Conservation (phyloP, 2,113 vertebrate genomes). For the Donacobius atricapilla region DNA sequence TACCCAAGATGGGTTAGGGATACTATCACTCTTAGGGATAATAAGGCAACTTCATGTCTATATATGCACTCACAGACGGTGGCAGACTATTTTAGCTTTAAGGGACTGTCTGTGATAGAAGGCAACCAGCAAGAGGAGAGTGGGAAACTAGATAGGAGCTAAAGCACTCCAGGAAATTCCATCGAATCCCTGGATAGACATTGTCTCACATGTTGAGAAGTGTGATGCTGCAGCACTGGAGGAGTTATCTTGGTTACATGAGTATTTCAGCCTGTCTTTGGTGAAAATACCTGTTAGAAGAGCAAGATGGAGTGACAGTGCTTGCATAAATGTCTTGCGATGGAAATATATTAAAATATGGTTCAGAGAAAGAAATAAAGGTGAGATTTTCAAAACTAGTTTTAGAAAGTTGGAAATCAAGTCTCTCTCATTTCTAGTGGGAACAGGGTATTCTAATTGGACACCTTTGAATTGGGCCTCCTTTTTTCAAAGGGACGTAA, state of each 20-base stretch:
- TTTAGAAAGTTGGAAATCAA: background rate
- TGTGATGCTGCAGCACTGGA: constrained; percentile 2
- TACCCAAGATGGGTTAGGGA: background rate
- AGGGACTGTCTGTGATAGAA: background rate
- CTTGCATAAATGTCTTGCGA: background rate
- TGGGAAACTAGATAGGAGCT: constrained; percentile 19
- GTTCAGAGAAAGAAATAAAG: background rate
- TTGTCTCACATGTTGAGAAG: constrained; percentile 11
- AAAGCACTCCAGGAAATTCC: constrained; percentile 31
- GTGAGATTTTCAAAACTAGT: background rate
- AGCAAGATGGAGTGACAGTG: background rate
- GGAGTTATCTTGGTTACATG: background rate
- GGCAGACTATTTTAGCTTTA: constrained; percentile 12
- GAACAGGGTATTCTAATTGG: background rate
- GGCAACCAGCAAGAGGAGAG: constrained; percentile 1
- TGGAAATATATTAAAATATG: background rate
- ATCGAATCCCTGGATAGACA: background rate
- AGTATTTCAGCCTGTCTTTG: background rate
- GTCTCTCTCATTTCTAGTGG: background rate
- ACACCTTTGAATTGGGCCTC: background rate
- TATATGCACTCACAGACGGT: background rate
- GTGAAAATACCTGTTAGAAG: background rate
- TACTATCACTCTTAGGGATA: background rate
- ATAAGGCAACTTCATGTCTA: background rate
- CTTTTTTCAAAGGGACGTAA: background rate